Base-by-base conservation (phyloP, 2,797 vertebrate species). In the Enteromius anoplus region DNA sequence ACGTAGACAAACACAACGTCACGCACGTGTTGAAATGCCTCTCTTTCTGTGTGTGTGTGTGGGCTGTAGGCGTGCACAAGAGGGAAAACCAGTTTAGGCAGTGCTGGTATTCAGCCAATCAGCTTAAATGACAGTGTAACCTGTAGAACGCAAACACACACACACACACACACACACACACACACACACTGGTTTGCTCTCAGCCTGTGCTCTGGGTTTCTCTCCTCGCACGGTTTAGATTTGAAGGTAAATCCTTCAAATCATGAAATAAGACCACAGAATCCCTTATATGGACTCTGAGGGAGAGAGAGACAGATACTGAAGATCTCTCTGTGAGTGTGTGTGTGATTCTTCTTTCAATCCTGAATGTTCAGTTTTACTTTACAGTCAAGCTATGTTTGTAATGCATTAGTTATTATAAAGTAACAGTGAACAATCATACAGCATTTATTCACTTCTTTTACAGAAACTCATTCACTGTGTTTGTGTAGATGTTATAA, bases 51-150 rank as follows among this genome's bases (percentile, higher is more conserved):
- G 32, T 69, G n/a, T 19, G 64, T 69, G 47, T 69, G 65, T 42
- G 14, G 19, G 34, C 21, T 58, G 49, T 29, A 70, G 78, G 78
- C 14, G 71, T 45, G 78, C 58, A 23, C 40, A 53, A 49, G 66
- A 29, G 0, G 55, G 14, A 85, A 37, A 81, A 68, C 75, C 83
- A 81, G 75, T 78, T 85, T 60, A 47, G 76, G 32, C 69, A 40
- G 49, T 21, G 3, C 32, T 76, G 71, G 53, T 42, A 77, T 83
- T 37, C 58, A 42, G 47, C 69, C 75, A 84, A 40, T 86, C 40
- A 86, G 17, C 51, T 64, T 78, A 64, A 77, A 76, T 84, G 73
- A 82, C 84, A 82, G 53, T 73, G 53, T 84, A 34, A 58, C 78
- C 80, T 72, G 82, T 26, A 81, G 45, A 71, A 84, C 0, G 3